Evolutionary conservation across 2,113 vertebrate species (phyloP).

Genomic region (Scalopus aquaticus): DNA sequence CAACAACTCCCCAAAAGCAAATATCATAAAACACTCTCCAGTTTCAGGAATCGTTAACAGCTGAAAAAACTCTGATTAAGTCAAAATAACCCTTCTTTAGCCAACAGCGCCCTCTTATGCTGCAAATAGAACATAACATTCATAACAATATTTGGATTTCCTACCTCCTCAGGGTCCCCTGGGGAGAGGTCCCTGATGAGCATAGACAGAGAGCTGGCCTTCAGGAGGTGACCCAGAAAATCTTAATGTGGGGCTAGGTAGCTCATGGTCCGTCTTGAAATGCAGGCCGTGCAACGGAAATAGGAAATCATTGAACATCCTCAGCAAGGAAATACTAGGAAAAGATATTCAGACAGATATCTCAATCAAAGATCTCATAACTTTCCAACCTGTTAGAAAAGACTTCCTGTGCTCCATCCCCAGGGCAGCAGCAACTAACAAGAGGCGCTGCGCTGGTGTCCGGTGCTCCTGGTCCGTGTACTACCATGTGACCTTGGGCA

Average conservation of each 20-base stretch:
- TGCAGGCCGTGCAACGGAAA: neutral
- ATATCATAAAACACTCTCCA: too few species aligned
- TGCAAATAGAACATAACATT: neutral
- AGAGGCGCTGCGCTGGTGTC: neutral
- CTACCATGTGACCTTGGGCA: neutral
- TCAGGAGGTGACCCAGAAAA: neutral
- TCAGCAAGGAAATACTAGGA: neutral
- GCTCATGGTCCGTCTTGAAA: neutral
- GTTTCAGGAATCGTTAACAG: neutral
- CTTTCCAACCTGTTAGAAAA: neutral
- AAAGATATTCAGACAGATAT: neutral
- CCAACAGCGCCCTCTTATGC: constrained; percentile 39
- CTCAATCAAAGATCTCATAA: neutral
- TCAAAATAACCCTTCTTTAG: neutral
- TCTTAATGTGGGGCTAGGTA: neutral
- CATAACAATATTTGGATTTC: neutral
- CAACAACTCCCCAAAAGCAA: neutral
- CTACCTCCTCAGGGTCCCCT: neutral
- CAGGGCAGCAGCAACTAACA: neutral
- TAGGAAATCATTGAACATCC: too few species aligned
- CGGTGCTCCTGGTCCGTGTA: neutral
- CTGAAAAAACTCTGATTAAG: neutral
- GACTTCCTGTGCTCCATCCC: too few species aligned
- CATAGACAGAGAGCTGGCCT: accelerated
- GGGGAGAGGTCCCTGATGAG: neutral